Base-by-base conservation (phyloP, 1,140 invertebrate species). In the Epicauta chinensis region DNA sequence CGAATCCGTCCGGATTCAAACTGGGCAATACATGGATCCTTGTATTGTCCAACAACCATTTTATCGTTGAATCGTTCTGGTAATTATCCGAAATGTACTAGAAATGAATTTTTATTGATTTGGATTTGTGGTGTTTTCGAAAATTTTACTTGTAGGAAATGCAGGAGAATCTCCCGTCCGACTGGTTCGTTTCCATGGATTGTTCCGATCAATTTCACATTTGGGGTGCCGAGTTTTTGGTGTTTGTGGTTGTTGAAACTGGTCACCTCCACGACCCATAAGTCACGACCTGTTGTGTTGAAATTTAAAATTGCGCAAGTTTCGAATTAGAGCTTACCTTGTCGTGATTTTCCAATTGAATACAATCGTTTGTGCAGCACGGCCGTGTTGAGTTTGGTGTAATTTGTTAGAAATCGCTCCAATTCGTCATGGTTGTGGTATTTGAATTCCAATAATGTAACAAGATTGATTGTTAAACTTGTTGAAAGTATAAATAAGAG, bases 201-300 rank as follows among this genome's bases (percentile, higher is more conserved):
- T 56, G 79, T 79, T 30, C 71, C 77, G 13, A 80, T 69, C 16
- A 76, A 71, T 65, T 81, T 80, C 3, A 80, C 73, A 59, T 80
- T 76, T 14, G 77, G 77, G 23, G 74, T 68, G 10, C 72, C 67
- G 29, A 79, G 64, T 60, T 65, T 71, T 50, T 72, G 73, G 64
- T 66, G 71, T 62, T 23, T 23, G 7, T 23, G 7, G 23, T 23
- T 23, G 61, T 62, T 23, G 53, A 72, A 52, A 58, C 67, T 74
- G 0, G 78, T 73, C 5, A 83, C 70, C 55, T 81, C 73, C 58
- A 83, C 60, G 6, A 81, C 80, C 79, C 78, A 81, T 16, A 84
- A 67, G 17, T 81, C 73, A 46, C 75, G 68, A 35, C 73, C 75
- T 77, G 46, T 29, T 53, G 52, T 56, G 40, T 32, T 43, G 38